Base-by-base conservation (phyloP, 2,797 vertebrate genomes). In the Parambassis ranga region DNA sequence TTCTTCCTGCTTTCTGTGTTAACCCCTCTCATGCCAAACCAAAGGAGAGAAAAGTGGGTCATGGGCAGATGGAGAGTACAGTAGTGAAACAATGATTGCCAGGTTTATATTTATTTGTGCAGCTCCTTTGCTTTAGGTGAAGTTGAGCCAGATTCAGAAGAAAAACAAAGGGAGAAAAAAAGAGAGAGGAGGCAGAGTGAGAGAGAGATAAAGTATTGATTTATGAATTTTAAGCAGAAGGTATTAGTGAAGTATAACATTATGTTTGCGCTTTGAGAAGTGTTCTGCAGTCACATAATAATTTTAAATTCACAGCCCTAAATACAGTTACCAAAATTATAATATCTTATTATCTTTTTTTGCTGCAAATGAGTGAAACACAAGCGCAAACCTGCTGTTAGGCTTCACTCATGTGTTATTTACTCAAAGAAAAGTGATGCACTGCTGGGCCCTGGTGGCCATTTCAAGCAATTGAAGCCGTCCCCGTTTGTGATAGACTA, bases 1-100 rank as follows among this genome's bases (percentile, higher is more conserved):
- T 71, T 51, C 22, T 36, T 64, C 51, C 36, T 61, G 38, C 39
- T 57, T 68, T 63, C 61, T 48, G 28, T 27, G 30, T 68, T 82
- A 82, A 82, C 48, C 58, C 51, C 15, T 67, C 52, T 44, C 14
- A 5, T 55, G 70, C 67, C 64, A 78, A 60, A 79, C 60, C 47
- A 56, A 75, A 75, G 23, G 69, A 60, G 60, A 74, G 46, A 48
- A 82, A 88, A 84, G 43, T 87, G 77, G 89, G 84, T 89, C 84
- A 86, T 1, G 75, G 72, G 59, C 81, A 79, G 67, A 77, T 30
- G 61, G 71, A 62, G 70, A 44, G 31, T 53, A 42, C 51, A 61
- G 51, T 69, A 65, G 58, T 48, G 38, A 27, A 32, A 81, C 53
- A 36, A 20, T 51, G 44, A 56, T 39, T 43, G 46, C 32, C 35